phyloP scores from a whole-genome alignment of 2,888 invertebrate species.

The Seladonia tumulorum region DNA sequence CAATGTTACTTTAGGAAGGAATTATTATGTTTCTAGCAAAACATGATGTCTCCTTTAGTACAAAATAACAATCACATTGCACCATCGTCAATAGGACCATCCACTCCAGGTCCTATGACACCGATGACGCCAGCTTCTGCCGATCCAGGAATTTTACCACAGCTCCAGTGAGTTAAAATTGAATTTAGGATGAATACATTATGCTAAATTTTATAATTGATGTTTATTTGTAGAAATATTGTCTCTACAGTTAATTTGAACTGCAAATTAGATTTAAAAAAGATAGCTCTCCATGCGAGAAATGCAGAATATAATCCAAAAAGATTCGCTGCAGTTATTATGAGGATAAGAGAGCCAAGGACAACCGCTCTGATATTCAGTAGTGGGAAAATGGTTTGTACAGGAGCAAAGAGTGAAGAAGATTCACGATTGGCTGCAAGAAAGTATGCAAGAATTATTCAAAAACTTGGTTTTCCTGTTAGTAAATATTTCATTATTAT shows the following conservation, averaged over 20 bases:
- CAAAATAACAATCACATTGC: conserved; percentile 87
- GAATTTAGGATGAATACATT: not conserved
- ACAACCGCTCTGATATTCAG: conserved; percentile 94
- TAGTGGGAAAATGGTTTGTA: conserved; percentile 95
- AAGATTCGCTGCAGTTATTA: conserved; percentile 99
- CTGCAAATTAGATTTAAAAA: conserved; percentile 97
- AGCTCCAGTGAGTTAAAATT: conserved; percentile 90
- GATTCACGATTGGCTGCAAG: conserved; percentile 91
- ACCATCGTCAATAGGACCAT: conserved; percentile 89
- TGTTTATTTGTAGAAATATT: conserved; percentile 90
- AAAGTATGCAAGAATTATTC: conserved; percentile 93
- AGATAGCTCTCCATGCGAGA: conserved; percentile 98
- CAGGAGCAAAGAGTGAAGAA: conserved; percentile 94
- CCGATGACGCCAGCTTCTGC: conserved; percentile 91
- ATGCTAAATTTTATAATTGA: not conserved
- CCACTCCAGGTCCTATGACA: conserved; percentile 93
- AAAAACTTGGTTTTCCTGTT: conserved; percentile 91
- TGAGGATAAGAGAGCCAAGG: conserved; percentile 94
- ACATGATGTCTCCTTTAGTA: conserved; percentile 93
- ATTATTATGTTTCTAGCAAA: conserved; percentile 87
- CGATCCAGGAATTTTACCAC: conserved; percentile 97
- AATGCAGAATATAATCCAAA: conserved; percentile 99
- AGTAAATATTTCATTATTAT: conserved; percentile 71
- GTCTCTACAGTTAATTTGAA: conserved; percentile 98
- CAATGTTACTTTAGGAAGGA: not conserved